Base-by-base conservation (phyloP, 2,888 invertebrate genomes). In the Leptinotarsa juncta region DNA sequence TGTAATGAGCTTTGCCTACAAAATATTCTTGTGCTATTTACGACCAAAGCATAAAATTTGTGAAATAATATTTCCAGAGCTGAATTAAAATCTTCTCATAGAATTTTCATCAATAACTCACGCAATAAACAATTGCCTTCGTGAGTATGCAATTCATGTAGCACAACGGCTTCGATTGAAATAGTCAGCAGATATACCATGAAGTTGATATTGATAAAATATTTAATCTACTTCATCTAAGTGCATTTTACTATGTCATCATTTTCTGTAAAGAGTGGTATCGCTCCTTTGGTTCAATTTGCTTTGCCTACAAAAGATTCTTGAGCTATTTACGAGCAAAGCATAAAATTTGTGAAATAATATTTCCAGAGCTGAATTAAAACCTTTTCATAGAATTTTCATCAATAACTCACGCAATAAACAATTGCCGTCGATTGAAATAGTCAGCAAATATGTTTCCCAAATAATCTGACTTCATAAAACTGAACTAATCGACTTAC, bases 361-460 rank as follows among this genome's bases (percentile, higher is more conserved):
- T 65, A 70, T 73, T 73, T 70, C 65, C 62, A 20, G 57, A 32
- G 50, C 73, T 55, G 55, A 70, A 74, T 66, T 70, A 67, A 69
- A 71, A 62, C 67, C 71, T 67, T 67, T 74, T 68, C 67, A 67
- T 48, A 62, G 67, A 67, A 74, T 55, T 74, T 71, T 55, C 71
- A 67, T 67, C 71, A 66, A 70, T 60, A 70, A 62, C 67, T 73
- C 10, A 42, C 42, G 10, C 42, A 42, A 42, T 10, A 42, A 42
- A 42, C 42, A 42, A 42, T 42, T 42, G 42, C 10, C 10, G 10
- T 42, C 23, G 10, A 4, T 26, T 57, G 23, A 57, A 57, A 23
- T 57, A 20, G 14, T 23, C 1, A 23, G 57, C 4, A 57, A 57
- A 20, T 57, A 57, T 57, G 23, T 57, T 57, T 15, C 14, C 20